Conservation (phyloP, 2,888 invertebrate species). For the Timema cristinae region DNA sequence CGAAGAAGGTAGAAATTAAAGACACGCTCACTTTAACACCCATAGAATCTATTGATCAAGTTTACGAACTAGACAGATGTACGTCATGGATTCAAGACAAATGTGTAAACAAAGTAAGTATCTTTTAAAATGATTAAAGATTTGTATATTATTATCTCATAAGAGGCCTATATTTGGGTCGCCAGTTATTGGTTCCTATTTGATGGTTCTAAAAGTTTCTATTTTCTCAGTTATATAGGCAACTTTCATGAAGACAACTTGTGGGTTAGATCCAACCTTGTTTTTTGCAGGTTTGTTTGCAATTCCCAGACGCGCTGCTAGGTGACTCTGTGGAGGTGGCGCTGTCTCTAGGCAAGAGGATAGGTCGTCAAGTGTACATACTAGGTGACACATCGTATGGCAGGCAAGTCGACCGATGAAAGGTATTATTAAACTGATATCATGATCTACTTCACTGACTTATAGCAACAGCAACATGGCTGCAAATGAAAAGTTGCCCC, state of each 20-base stretch:
- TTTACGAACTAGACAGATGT: constrained; percentile 59
- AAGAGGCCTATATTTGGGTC: background rate
- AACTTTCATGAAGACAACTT: background rate
- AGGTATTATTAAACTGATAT: too few relatives aligned
- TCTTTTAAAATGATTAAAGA: constrained; percentile 25
- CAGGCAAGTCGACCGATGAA: constrained; percentile 53
- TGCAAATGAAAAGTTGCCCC: too few relatives aligned
- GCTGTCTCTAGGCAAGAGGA: constrained; percentile 46
- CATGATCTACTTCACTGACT: too few relatives aligned
- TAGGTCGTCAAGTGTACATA: constrained; percentile 66
- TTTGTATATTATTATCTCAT: too few relatives aligned
- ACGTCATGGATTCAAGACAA: constrained; percentile 66
- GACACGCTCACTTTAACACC: constrained; percentile 27
- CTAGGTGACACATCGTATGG: constrained; percentile 90
- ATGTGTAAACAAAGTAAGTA: constrained; percentile 59
- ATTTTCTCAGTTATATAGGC: background rate
- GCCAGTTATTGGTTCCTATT: constrained; percentile 12
- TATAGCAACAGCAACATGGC: too few relatives aligned
- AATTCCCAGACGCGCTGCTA: constrained; percentile 84
- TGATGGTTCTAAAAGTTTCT: constrained; percentile 13
- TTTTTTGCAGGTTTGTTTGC: constrained; percentile 71
- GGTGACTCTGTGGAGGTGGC: constrained; percentile 64
- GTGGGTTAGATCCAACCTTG: background rate
- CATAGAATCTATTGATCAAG: constrained; percentile 41
- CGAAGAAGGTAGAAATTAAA: constrained; percentile 16